These are phyloP conservation scores for Boulengeromyrus knoepffleri DNA, from an alignment of 2,113 vertebrate species.

Conservation along the genomic window DNA sequence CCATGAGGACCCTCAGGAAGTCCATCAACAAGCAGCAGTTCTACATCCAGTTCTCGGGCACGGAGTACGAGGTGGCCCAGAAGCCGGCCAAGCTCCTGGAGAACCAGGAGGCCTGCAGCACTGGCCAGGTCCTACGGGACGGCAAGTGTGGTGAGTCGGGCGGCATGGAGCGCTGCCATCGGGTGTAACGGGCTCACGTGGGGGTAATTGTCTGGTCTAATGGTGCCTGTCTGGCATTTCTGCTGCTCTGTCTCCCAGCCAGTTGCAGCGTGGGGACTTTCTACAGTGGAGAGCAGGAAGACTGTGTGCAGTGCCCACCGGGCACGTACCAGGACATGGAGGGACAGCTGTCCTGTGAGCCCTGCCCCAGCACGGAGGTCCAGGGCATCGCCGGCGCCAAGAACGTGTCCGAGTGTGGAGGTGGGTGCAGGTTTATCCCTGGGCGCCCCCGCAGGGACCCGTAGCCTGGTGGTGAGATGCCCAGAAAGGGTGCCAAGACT, in stretches of 20 bases:
- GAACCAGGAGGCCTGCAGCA: conserved; percentile 66
- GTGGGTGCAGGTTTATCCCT: conserved; percentile 38
- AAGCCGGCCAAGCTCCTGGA: conserved; percentile 66
- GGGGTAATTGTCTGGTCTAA: background rate
- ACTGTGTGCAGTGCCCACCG: conserved; percentile 70
- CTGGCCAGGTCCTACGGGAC: conserved; percentile 75
- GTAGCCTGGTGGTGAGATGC: background rate
- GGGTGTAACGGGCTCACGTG: background rate
- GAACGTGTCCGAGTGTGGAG: conserved; percentile 89
- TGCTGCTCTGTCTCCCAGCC: conserved; percentile 53
- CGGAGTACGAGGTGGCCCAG: conserved; percentile 86
- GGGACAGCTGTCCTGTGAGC: conserved; percentile 84
- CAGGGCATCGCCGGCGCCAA: conserved; percentile 71
- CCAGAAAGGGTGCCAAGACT: background rate
- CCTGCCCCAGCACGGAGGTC: conserved; percentile 78
- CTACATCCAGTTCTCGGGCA: conserved; percentile 86
- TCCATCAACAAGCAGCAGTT: conserved; percentile 91
- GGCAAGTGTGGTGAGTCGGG: conserved; percentile 75
- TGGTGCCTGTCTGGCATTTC: background rate
- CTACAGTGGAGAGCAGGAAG: conserved; percentile 77
- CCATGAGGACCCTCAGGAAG: conserved; percentile 84
- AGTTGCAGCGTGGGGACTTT: conserved; percentile 77
- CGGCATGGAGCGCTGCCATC: background rate
- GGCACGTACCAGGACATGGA: conserved; percentile 85
- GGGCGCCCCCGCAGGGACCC: too few relatives aligned